A percentile compares a stretch with the other conserved stretches of the same genome.
phyloP scores from a whole-genome alignment of 2,797 vertebrate species.

The Leptoclinus maculatus region DNA sequence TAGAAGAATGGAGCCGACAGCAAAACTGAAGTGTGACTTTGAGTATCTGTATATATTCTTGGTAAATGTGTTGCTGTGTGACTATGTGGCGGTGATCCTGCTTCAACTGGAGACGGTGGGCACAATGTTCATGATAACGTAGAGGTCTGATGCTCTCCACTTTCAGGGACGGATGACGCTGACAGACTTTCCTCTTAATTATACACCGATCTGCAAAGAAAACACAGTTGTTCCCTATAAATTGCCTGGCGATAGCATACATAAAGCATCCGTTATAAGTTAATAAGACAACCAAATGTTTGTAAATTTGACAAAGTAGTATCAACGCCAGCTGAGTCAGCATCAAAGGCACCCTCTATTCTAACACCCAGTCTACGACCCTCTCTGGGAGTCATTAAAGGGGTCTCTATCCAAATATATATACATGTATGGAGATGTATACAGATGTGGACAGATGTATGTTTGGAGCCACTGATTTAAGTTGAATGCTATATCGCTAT shows the following conservation, averaged over 20 bases:
- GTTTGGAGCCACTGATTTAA: background rate
- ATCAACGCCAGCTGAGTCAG: background rate
- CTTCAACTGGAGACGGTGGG: constrained; percentile 46
- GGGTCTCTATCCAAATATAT: background rate
- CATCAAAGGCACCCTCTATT: background rate
- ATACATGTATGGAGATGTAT: background rate
- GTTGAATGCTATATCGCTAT: background rate
- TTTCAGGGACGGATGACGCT: constrained; percentile 22
- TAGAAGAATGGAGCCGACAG: constrained; percentile 22
- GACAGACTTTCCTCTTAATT: constrained; percentile 31
- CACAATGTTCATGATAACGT: constrained; percentile 55
- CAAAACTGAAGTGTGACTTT: constrained; percentile 17
- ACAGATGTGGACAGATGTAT: background rate
- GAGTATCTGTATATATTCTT: constrained; percentile 3
- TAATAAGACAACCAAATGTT: background rate
- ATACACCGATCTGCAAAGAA: constrained; percentile 64
- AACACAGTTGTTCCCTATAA: constrained; percentile 24
- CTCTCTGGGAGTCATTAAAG: too few species aligned
- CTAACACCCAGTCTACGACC: too few species aligned
- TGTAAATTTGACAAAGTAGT: background rate
- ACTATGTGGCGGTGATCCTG: constrained; percentile 20
- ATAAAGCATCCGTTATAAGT: background rate
- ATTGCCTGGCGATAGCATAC: background rate
- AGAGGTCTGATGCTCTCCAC: constrained; percentile 29
- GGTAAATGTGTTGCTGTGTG: constrained; percentile 12